These are phyloP conservation scores for Karalla daura DNA, from an alignment of 2,797 vertebrate genomes.

Conservation along the genomic window DNA sequence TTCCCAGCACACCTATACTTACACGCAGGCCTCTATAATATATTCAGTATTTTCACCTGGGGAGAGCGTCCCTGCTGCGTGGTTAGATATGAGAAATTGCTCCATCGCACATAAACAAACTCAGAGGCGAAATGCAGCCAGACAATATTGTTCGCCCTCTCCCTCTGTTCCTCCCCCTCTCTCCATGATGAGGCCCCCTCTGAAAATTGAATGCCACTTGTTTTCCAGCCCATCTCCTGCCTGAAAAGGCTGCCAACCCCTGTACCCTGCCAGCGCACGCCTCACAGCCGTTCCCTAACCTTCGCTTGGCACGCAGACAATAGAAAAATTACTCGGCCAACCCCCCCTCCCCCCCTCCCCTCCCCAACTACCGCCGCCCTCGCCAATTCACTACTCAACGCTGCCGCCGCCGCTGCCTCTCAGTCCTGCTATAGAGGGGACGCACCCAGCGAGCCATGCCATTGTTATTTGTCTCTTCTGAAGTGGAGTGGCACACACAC, in stretches of 20 bases:
- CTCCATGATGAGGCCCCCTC: slow-evolving; percentile 44
- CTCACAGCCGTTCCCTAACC: slow-evolving; percentile 70
- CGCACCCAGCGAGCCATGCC: slow-evolving; percentile 62
- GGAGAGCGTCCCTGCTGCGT: slow-evolving; percentile 18
- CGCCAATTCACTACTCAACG: slow-evolving; percentile 57
- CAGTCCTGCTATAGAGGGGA: slow-evolving; percentile 55
- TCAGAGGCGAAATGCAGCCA: slow-evolving; percentile 51
- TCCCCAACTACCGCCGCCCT: no score
- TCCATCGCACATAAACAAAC: slow-evolving; percentile 52
- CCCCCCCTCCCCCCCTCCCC: slow-evolving; percentile 45
- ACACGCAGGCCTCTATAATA: slow-evolving; percentile 26
- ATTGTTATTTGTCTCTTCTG: slow-evolving; percentile 68
- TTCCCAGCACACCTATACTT: slow-evolving; percentile 22
- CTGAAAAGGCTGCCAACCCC: slow-evolving; percentile 76
- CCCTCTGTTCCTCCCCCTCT: slow-evolving; percentile 42
- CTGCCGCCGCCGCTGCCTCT: slow-evolving; percentile 48
- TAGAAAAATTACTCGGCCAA: slow-evolving; percentile 66
- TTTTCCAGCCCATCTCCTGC: slow-evolving; percentile 71
- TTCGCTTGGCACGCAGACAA: slow-evolving; percentile 77
- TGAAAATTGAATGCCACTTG: slow-evolving; percentile 75
- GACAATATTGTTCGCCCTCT: slow-evolving; percentile 61
- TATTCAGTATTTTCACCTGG: slow-evolving; percentile 36
- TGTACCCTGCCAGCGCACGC: slow-evolving; percentile 59
- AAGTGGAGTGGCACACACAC: slow-evolving; percentile 52
- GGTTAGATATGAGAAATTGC: slow-evolving; percentile 47